phyloP scores from a whole-genome alignment of 2,888 invertebrate genomes.

The Bellardia bayeri region DNA sequence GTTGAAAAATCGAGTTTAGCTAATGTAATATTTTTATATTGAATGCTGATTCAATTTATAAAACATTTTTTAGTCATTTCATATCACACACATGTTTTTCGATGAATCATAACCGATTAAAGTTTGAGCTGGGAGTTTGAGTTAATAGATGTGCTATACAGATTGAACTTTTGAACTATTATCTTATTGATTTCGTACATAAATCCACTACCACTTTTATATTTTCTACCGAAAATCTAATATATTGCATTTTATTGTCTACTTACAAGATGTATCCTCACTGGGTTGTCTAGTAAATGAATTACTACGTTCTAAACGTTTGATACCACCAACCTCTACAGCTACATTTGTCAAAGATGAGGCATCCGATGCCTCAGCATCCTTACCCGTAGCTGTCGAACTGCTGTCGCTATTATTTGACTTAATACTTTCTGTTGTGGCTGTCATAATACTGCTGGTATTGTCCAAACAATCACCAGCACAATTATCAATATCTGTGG shows the following conservation, averaged over 20 bases:
- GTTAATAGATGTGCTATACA: too few species aligned
- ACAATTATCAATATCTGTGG: constrained; percentile 23
- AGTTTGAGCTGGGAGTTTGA: background rate
- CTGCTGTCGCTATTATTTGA: constrained; percentile 69
- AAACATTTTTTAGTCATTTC: background rate
- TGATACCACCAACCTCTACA: constrained; percentile 77
- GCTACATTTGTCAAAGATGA: constrained; percentile 77
- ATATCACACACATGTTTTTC: background rate
- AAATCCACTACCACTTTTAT: too few species aligned
- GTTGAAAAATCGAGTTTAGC: too few species aligned
- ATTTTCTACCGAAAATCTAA: too few species aligned
- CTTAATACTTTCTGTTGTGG: constrained; percentile 47
- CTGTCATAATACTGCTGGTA: background rate
- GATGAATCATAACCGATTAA: background rate
- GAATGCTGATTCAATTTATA: too few species aligned
- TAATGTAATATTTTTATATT: too few species aligned
- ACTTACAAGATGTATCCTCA: constrained; percentile 86
- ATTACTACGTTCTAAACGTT: constrained; percentile 79
- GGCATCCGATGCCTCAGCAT: constrained; percentile 71
- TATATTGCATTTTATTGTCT: too few species aligned
- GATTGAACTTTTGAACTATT: too few species aligned
- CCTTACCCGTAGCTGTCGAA: constrained; percentile 67
- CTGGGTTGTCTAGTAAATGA: constrained; percentile 90
- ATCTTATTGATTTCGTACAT: too few species aligned
- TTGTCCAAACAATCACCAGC: constrained; percentile 44